A percentile compares a stretch with the other conserved stretches of the same genome.
Evolutionary conservation across 2,113 vertebrate genomes (phyloP).

Genomic region (Phyllostomus hastatus): DNA sequence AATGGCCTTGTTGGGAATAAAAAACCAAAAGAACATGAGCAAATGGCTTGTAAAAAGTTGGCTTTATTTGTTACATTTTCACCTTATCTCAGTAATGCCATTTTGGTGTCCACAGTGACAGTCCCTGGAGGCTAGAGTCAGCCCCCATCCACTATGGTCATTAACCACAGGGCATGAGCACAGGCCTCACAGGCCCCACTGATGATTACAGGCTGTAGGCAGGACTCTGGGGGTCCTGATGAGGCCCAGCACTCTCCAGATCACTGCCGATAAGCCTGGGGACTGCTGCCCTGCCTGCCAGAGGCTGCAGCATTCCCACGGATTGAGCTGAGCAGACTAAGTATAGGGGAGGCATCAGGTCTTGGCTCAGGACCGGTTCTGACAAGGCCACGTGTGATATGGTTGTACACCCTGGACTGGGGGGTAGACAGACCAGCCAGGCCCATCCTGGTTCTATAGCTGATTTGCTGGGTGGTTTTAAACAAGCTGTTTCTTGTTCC

Average conservation of each 20-base stretch:
- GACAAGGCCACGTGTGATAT: constrained; percentile 60
- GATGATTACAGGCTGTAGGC: background rate
- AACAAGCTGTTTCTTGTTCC: background rate
- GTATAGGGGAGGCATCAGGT: background rate
- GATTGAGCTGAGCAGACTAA: background rate
- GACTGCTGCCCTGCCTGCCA: background rate
- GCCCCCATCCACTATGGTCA: background rate
- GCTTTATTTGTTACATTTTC: constrained; percentile 64
- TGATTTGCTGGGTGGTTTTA: background rate
- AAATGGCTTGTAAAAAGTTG: constrained; percentile 43
- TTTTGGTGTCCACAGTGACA: constrained; percentile 67
- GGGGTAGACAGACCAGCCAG: background rate
- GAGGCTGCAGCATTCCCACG: background rate
- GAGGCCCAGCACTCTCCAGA: background rate
- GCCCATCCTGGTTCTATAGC: background rate
- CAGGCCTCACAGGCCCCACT: background rate
- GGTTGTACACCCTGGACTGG: background rate
- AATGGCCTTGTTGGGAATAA: background rate
- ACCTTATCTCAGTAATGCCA: constrained; percentile 59
- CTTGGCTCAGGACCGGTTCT: constrained; percentile 51
- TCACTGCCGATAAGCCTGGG: background rate
- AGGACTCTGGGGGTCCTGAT: background rate
- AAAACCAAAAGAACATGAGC: background rate
- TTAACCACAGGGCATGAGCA: too few relatives aligned
- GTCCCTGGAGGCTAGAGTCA: constrained; percentile 43